Base-by-base conservation (phyloP, 1,140 invertebrate species). In the Aphelenchoides avenae region DNA sequence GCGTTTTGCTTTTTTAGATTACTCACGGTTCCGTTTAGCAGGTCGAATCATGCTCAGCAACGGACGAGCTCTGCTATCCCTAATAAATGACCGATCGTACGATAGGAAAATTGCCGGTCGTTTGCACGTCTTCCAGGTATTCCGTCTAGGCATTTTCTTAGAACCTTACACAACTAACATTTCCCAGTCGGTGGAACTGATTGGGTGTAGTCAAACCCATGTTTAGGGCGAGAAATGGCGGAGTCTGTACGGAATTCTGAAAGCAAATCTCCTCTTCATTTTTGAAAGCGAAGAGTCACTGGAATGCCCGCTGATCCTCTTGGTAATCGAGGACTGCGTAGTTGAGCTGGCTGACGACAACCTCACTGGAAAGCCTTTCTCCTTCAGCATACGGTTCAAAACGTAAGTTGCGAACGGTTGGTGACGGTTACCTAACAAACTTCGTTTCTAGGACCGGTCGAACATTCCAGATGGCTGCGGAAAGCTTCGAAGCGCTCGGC, bases 191-290 rank as follows among this genome's bases (percentile, higher is more conserved):
- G 11, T 36, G 11, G 34, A n/a, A 13, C n/a, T 36, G 34, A 36
- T 13, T 36, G n/a, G 11, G 34, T 11, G 11, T 36, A n/a, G 34
- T 36, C 34, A 36, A n/a, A n/a, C n/a, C 34, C 34, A n/a, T n/a
- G 11, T 31, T 57, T 42, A 64, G 61, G 61, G 66, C 13, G 61
- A 64, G 24, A 15, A 39, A 22, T 61, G 61, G 64, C 61, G 62
- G 6, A 29, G 36, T 51, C 24, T 65, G n/a, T 64, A 46, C 37
- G 62, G 44, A 3, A 50, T 64, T 37, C 29, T 64, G n/a, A 64
- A 64, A 36, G 59, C 61, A n/a, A 64, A 64, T 64, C 30, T 64
- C 22, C 43, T 64, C 2, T 64, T 64, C 20, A 30, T 64, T 29
- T 64, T 64, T 46, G 51, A 57, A 44, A 55, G 52, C 18, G 57